phyloP scores from a whole-genome alignment of 2,797 vertebrate species.

The Cyprinodon diabolis region DNA sequence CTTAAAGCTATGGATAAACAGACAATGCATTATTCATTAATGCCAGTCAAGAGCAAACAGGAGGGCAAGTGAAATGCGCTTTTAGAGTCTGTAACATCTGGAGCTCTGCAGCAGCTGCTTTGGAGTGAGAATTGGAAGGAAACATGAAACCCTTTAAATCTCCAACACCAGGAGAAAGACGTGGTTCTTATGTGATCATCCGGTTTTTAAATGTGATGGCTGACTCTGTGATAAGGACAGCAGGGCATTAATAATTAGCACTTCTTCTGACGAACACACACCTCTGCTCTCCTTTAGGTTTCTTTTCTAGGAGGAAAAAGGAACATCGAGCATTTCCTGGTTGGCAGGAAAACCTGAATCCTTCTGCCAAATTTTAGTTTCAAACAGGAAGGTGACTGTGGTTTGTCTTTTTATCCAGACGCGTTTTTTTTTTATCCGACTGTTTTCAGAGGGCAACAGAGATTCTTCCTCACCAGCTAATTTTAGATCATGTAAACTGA shows the following conservation, averaged over 20 bases:
- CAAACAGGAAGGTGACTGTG: slow-evolving; percentile 51
- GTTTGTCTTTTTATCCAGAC: neutral
- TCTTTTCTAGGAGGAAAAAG: slow-evolving; percentile 32
- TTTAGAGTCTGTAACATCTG: slow-evolving; percentile 8
- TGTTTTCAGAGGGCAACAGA: slow-evolving; percentile 29
- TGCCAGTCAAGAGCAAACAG: neutral
- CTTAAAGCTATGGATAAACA: slow-evolving; percentile 12
- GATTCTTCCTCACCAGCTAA: slow-evolving; percentile 36
- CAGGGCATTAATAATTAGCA: slow-evolving; percentile 30
- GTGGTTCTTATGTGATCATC: slow-evolving; percentile 19
- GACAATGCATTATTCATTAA: slow-evolving; percentile 46
- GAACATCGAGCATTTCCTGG: slow-evolving; percentile 56
- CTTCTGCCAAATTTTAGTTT: neutral
- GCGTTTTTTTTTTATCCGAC: slow-evolving; percentile 12
- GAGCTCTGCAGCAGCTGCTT: slow-evolving; percentile 1
- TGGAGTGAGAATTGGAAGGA: slow-evolving; percentile 29
- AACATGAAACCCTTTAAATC: slow-evolving; percentile 42
- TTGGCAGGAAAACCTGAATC: slow-evolving; percentile 30
- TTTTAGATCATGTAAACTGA: slow-evolving; percentile 49
- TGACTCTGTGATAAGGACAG: slow-evolving; percentile 18
- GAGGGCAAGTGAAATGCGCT: slow-evolving; percentile 13
- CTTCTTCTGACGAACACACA: slow-evolving; percentile 52
- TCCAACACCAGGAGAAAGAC: slow-evolving; percentile 26
- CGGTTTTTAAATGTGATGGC: slow-evolving; percentile 28
- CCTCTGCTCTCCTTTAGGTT: slow-evolving; percentile 38